These are phyloP conservation scores for Lasiurus cinereus DNA, from an alignment of 2,113 vertebrate genomes.

Conservation along the genomic window DNA sequence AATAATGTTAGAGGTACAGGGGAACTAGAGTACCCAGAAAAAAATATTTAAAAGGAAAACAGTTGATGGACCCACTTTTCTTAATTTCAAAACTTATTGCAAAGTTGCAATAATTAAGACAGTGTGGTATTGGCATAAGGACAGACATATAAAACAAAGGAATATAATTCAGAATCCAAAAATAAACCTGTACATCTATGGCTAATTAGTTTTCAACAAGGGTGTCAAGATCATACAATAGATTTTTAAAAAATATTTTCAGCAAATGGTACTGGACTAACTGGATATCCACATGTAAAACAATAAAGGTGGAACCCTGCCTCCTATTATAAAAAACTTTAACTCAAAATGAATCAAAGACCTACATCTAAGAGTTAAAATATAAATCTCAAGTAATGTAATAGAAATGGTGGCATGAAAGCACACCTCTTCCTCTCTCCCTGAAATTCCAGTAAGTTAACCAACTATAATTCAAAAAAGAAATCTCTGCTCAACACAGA, in stretches of 20 bases:
- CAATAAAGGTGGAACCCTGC: not conserved
- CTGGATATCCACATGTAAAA: not conserved
- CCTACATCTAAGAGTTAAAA: not conserved
- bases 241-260: not conserved
- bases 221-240: not conserved
- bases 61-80: not conserved
- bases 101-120: not conserved
- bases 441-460: no score
- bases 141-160: not conserved
- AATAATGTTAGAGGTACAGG: not conserved
- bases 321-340: not conserved
- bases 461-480: no score
- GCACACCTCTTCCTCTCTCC: no score
- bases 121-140: not conserved
- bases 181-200: not conserved
- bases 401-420: no score
- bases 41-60: not conserved
- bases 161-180: not conserved
- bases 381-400: not conserved
- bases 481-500: no score
- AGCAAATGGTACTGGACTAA: not conserved
- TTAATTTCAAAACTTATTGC: not conserved
- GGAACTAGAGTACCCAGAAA: not conserved
- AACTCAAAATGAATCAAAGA: slow-evolving; percentile 16
- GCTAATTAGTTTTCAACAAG: not conserved